A percentile compares a stretch with the other conserved stretches of the same genome.
These are phyloP conservation scores for Bombus breviceps DNA, from an alignment of 1,140 invertebrate species.

Conservation along the genomic window DNA sequence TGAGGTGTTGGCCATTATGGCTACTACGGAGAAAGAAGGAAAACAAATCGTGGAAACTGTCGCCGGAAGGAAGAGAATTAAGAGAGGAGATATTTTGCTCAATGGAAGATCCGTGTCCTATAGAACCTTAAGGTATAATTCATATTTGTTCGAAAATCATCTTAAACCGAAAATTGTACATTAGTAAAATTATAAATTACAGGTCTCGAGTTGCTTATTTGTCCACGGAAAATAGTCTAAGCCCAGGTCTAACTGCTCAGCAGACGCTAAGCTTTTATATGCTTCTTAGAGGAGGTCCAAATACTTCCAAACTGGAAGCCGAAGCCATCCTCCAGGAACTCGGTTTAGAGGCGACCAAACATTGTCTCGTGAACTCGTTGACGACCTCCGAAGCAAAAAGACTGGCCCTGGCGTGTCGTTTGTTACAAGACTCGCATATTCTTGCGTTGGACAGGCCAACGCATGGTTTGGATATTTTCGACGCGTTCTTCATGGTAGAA, in stretches of 20 bases:
- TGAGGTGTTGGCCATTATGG: conserved; percentile 94
- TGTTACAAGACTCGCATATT: conserved; percentile 92
- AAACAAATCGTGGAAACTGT: conserved; percentile 90
- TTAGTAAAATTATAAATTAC: not conserved
- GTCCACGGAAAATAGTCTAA: conserved; percentile 80
- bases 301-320: conserved; percentile 76
- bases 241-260: conserved; percentile 90
- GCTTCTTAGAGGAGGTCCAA: conserved; percentile 85
- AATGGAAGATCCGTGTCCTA: conserved; percentile 92
- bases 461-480: conserved; percentile 97
- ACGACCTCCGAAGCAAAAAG: conserved; percentile 93
- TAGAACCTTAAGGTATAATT: conserved; percentile 84
- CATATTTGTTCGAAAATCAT: not conserved
- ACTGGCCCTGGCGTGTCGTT: conserved; percentile 93
- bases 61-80: conserved; percentile 87
- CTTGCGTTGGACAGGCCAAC: conserved; percentile 95
- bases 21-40: conserved; percentile 85
- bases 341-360: conserved; percentile 90
- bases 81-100: conserved; percentile 91
- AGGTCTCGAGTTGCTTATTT: conserved; percentile 79
- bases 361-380: conserved; percentile 87
- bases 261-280: conserved; percentile 92
- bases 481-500: conserved; percentile 97
- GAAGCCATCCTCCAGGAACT: conserved; percentile 89
- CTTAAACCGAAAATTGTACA: not conserved